A percentile compares a stretch with the other conserved stretches of the same genome.
Evolutionary conservation across 2,797 vertebrate species (phyloP).

Genomic region (Sorex maritimensis): DNA sequence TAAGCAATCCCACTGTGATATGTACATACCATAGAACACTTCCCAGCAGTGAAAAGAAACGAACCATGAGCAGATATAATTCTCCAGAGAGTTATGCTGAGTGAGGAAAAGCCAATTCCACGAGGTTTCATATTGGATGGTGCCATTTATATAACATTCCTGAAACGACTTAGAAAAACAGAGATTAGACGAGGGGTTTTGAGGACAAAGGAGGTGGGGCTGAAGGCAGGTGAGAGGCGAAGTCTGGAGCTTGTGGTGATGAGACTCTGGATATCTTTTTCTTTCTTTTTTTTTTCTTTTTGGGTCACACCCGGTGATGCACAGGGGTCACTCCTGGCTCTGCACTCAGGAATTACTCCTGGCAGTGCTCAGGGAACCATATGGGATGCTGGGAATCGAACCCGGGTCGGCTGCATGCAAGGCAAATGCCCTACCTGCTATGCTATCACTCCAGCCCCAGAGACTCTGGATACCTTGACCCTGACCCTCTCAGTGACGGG

Average conservation of each 20-base stretch:
- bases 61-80: neutral
- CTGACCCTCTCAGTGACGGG: neutral
- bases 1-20: neutral
- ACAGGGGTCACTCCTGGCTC: too few species aligned
- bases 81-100: neutral
- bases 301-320: too few species aligned
- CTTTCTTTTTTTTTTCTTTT: too few species aligned
- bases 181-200: neutral
- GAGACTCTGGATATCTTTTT: too few species aligned
- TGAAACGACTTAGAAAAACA: slow-evolving; percentile 14
- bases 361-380: too few species aligned
- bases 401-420: too few species aligned
- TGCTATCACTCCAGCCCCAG: too few species aligned
- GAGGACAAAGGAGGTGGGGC: neutral
- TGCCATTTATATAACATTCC: slow-evolving; percentile 23
- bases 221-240: neutral
- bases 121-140: neutral
- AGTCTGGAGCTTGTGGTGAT: too few species aligned
- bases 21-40: neutral
- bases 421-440: too few species aligned
- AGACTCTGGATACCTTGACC: too few species aligned
- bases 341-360: too few species aligned
- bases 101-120: neutral
- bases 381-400: too few species aligned
- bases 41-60: slow-evolving; percentile 30